Evolutionary conservation across 1,140 invertebrate genomes (phyloP).

Genomic region (Glomeris maerens): DNA sequence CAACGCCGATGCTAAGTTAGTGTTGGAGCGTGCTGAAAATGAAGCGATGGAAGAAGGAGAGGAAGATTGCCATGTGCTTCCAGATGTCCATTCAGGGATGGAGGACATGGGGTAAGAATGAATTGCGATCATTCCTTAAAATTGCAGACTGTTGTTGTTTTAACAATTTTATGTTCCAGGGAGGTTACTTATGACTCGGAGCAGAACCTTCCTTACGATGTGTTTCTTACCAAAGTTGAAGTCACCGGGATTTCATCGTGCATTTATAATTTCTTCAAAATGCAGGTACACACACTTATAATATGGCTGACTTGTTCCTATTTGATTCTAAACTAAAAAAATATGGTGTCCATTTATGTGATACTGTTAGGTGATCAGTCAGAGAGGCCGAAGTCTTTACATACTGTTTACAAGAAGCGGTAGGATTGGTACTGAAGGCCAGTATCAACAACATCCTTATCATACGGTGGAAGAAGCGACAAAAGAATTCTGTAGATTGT

Average conservation of each 20-base stretch:
- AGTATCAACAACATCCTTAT: conserved; percentile 39
- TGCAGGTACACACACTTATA: conserved; percentile 32
- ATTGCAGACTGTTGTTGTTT: too few relatives aligned
- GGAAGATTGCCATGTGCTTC: background rate
- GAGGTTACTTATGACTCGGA: conserved; percentile 24
- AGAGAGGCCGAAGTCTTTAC: conserved; percentile 34
- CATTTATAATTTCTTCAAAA: conserved; percentile 42
- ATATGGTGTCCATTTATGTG: conserved; percentile 4
- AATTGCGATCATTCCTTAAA: too few relatives aligned
- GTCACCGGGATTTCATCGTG: conserved; percentile 32
- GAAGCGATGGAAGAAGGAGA: conserved; percentile 17
- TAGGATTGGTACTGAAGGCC: conserved; percentile 35
- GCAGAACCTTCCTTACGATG: conserved; percentile 30
- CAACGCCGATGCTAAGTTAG: conserved; percentile 21
- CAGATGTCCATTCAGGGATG: conserved; percentile 15
- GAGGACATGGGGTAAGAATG: conserved; percentile 14
- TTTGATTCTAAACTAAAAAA: background rate
- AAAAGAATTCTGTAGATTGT: conserved; percentile 39
- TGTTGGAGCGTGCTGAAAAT: conserved; percentile 20
- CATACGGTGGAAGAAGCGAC: conserved; percentile 30
- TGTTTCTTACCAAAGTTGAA: conserved; percentile 37
- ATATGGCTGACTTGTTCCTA: too few relatives aligned
- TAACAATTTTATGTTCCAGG: conserved; percentile 12
- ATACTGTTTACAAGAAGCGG: conserved; percentile 41
- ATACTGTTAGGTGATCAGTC: conserved; percentile 27